Percentiles rank a stretch among this genome's conserved stretches.
Conservation (phyloP, 2,888 invertebrate genomes). For the Trichacis sp. region DNA sequence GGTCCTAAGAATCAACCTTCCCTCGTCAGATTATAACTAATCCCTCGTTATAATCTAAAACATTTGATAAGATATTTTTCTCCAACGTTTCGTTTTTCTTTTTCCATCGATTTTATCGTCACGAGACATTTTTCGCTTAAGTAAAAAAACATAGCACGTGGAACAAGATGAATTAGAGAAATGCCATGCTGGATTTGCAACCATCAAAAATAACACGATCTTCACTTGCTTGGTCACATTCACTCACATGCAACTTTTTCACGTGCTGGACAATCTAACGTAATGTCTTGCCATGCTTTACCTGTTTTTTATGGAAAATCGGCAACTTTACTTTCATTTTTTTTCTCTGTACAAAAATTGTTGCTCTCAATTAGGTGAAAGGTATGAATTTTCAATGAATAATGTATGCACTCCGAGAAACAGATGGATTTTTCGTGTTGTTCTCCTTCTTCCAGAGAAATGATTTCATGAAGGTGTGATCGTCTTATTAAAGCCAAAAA, state of each 20-base stretch:
- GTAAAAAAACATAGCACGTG: slow-evolving; percentile 99
- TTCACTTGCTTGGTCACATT: slow-evolving; percentile 77
- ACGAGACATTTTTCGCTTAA: too few species aligned
- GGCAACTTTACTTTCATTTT: too few species aligned
- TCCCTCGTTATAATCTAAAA: slow-evolving; percentile 98
- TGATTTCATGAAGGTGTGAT: too few species aligned
- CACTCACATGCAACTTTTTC: slow-evolving; percentile 78
- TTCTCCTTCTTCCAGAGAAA: too few species aligned
- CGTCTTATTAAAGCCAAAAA: too few species aligned
- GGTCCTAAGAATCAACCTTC: slow-evolving; percentile 99
- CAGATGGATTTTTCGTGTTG: too few species aligned
- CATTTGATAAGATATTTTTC: too few species aligned
- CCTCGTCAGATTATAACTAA: slow-evolving; percentile 98
- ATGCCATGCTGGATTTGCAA: slow-evolving; percentile 95
- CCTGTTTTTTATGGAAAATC: slow-evolving; percentile 71
- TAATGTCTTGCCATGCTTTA: slow-evolving; percentile 99
- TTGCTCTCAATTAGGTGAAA: too few species aligned
- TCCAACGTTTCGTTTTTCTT: slow-evolving; percentile 1
- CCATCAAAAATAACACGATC: slow-evolving; percentile 69
- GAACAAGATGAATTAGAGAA: slow-evolving; percentile 99
- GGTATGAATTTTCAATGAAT: too few species aligned
- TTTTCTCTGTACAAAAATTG: too few species aligned
- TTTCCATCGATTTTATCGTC: too few species aligned
- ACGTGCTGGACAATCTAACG: slow-evolving; percentile 92
- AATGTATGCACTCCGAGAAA: too few species aligned